Conservation (phyloP, 2,113 vertebrate species). For the Fulica atra region DNA sequence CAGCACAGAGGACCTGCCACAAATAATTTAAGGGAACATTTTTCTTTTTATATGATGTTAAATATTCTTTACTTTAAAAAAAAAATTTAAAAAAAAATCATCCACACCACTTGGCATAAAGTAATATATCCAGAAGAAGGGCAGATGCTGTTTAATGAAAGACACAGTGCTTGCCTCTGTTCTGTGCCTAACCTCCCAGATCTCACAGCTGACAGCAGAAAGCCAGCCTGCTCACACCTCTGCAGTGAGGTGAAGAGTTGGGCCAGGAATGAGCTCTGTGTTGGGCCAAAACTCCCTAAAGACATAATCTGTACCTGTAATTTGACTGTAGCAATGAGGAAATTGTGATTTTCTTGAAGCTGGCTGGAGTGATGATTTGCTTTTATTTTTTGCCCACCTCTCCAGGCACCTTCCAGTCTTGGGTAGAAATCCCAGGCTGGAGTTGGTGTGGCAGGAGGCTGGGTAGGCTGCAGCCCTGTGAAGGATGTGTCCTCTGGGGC, state of each 20-base stretch:
- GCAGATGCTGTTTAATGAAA: conserved; percentile 65
- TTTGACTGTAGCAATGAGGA: neutral
- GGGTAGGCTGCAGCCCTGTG: neutral
- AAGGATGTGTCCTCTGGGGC: neutral
- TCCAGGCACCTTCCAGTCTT: neutral
- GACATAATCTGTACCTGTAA: neutral
- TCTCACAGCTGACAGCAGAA: neutral
- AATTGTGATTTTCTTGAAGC: neutral
- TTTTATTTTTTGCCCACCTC: accelerated
- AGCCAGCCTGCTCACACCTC: neutral
- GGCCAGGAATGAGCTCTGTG: neutral
- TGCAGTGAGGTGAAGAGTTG: neutral
- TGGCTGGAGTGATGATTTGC: neutral
- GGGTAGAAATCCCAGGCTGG: neutral
- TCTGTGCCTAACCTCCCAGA: conserved; percentile 15
- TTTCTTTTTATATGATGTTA: conserved; percentile 53
- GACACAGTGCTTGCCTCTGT: neutral
- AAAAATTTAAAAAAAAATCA: neutral
- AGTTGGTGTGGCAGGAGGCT: neutral
- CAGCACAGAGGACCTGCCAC: conserved; percentile 60
- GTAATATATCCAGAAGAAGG: conserved; percentile 58
- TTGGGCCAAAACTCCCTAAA: neutral
- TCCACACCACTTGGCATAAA: conserved; percentile 41
- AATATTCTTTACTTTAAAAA: conserved; percentile 66
- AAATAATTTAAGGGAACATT: conserved; percentile 68